These are phyloP conservation scores for Globia sparganii DNA, from an alignment of 2,888 invertebrate species.

Conservation along the genomic window DNA sequence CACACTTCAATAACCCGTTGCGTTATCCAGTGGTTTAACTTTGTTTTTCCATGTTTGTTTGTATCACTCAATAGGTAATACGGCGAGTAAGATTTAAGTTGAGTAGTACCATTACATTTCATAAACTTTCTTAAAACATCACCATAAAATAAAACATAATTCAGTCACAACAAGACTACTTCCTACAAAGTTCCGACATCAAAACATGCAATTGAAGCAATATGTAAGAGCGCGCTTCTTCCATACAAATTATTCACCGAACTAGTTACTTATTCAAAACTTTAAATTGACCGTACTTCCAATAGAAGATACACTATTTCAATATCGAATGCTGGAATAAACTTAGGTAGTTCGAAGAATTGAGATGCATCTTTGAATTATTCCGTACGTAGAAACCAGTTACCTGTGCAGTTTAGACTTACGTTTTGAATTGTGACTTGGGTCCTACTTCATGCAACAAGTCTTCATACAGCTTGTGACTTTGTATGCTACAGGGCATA, in stretches of 20 bases:
- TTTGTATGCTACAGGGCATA: constrained; percentile 46
- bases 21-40: background rate
- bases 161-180: constrained; percentile 5
- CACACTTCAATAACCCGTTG: background rate
- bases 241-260: constrained; percentile 53
- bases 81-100: background rate
- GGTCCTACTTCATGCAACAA: constrained; percentile 57
- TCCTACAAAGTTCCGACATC: constrained; percentile 12
- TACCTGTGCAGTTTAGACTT: constrained; percentile 41
- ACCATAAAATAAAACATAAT: background rate
- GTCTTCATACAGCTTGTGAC: constrained; percentile 41
- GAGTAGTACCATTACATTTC: background rate
- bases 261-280: constrained; percentile 61
- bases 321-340: constrained; percentile 54
- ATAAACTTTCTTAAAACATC: background rate
- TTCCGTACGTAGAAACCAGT: constrained; percentile 44
- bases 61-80: background rate
- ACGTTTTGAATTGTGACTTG: constrained; percentile 42
- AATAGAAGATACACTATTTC: constrained; percentile 61
- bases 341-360: constrained; percentile 36
- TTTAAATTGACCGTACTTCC: constrained; percentile 60
- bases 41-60: background rate
- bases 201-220: constrained; percentile 46
- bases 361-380: constrained; percentile 58
- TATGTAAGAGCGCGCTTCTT: constrained; percentile 32